A percentile compares a stretch with the other conserved stretches of the same genome.
Evolutionary conservation across 1,140 invertebrate species (phyloP).

Genomic region (Hestina assimilis): DNA sequence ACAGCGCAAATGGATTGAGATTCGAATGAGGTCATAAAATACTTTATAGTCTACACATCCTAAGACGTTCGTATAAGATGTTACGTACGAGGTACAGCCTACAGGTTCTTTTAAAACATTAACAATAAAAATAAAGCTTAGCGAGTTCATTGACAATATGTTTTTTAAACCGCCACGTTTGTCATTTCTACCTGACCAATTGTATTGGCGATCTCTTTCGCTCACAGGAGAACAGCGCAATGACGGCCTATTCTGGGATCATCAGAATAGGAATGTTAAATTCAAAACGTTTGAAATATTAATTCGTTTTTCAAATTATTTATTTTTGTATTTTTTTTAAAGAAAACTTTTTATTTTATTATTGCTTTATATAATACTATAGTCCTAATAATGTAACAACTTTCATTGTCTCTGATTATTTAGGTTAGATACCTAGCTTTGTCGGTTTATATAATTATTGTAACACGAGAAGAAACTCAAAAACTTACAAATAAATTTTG

Average conservation of each 20-base stretch:
- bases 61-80: not conserved
- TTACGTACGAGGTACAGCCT: not conserved
- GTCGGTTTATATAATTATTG: too few species aligned
- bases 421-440: too few species aligned
- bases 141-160: slow-evolving; percentile 9
- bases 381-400: too few species aligned
- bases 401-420: too few species aligned
- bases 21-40: slow-evolving; percentile 18
- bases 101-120: not conserved
- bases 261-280: slow-evolving; percentile 45
- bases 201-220: slow-evolving; percentile 47
- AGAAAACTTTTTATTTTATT: too few species aligned
- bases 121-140: not conserved
- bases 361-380: too few species aligned
- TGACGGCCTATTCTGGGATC: slow-evolving; percentile 46
- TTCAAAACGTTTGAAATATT: slow-evolving; percentile 22
- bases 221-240: slow-evolving; percentile 18
- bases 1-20: slow-evolving; percentile 16
- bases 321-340: not conserved
- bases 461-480: too few species aligned
- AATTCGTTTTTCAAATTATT: not conserved
- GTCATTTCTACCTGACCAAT: slow-evolving; percentile 55
- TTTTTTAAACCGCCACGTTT: slow-evolving; percentile 34
- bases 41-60: slow-evolving; percentile 4
- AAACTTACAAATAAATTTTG: too few species aligned